Conservation (phyloP, 2,113 vertebrate species). For the Pterophyllum scalare region DNA sequence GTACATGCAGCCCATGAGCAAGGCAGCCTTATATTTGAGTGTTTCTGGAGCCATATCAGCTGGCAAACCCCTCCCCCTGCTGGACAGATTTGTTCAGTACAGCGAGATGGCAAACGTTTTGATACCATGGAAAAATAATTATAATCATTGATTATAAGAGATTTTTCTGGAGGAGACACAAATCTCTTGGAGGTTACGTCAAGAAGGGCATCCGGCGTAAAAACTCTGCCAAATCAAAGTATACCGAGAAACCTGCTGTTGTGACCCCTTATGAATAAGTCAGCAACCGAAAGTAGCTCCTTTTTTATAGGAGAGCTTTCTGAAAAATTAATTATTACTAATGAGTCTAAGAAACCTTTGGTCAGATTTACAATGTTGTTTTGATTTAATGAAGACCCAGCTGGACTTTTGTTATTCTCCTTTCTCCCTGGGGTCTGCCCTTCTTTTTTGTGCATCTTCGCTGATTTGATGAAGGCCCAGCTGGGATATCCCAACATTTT, state of each 20-base stretch:
- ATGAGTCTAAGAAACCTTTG: no score
- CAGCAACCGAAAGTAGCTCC: background rate
- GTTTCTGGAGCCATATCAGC: background rate
- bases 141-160: background rate
- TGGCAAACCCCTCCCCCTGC: background rate
- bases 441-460: no score
- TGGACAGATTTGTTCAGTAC: background rate
- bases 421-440: no score
- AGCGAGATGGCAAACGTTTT: background rate
- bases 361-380: background rate
- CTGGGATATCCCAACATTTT: no score
- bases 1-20: conserved; percentile 3
- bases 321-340: no score
- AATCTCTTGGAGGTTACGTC: background rate
- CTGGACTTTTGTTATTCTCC: no score
- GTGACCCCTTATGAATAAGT: background rate
- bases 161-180: background rate
- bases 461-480: no score
- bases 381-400: no score
- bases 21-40: background rate
- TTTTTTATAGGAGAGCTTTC: background rate
- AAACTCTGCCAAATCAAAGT: background rate
- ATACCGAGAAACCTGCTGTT: fast-evolving
- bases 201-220: fast-evolving
- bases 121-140: background rate